These are phyloP conservation scores for Sinhomidia bicolor DNA, from an alignment of 2,888 invertebrate species.

Conservation along the genomic window DNA sequence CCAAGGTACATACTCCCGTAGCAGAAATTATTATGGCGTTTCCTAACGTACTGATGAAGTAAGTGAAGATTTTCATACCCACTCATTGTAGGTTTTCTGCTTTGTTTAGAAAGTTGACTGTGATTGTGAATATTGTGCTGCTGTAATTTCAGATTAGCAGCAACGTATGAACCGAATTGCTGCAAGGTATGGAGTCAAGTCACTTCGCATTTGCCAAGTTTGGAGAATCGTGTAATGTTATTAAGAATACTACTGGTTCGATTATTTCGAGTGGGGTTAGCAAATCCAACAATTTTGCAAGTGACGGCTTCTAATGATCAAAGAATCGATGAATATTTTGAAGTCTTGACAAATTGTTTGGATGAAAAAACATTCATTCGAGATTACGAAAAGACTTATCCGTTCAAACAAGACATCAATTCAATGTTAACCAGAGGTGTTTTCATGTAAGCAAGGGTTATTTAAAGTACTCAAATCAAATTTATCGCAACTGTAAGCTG, in stretches of 20 bases:
- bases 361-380: constrained; percentile 85
- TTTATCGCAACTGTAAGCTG: too few species aligned
- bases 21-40: constrained; percentile 63
- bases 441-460: constrained; percentile 85
- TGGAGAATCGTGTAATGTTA: constrained; percentile 66
- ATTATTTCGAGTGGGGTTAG: constrained; percentile 70
- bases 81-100: background rate
- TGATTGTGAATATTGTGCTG: background rate
- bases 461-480: too few species aligned
- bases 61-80: background rate
- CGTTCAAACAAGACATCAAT: constrained; percentile 87
- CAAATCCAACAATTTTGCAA: constrained; percentile 69
- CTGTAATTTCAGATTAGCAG: constrained; percentile 60
- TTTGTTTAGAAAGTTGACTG: background rate
- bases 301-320: constrained; percentile 72
- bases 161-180: constrained; percentile 72
- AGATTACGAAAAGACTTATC: constrained; percentile 87
- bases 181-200: constrained; percentile 73
- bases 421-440: constrained; percentile 85
- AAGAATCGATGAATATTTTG: constrained; percentile 82
- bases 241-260: constrained; percentile 65
- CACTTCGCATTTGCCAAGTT: constrained; percentile 47
- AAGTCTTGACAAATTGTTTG: constrained; percentile 83
- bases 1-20: constrained; percentile 86
- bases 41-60: constrained; percentile 66